Base-by-base conservation (phyloP, 2,797 vertebrate species). In the Hippocampus kuda region DNA sequence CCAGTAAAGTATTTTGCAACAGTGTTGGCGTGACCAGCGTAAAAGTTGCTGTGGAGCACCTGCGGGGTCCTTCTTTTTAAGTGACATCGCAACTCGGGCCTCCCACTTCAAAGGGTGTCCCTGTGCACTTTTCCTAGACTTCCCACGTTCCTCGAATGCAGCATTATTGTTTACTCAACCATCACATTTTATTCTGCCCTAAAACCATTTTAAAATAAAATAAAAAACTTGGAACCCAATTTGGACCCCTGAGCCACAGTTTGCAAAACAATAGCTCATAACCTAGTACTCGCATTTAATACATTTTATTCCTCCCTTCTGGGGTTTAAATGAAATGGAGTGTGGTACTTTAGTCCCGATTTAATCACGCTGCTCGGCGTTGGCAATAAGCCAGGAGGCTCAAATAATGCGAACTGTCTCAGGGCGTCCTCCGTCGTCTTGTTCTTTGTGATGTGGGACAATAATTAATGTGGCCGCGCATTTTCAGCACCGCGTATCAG, bases 381-480 rank as follows among this genome's bases (percentile, higher is more conserved):
- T 10, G 30, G 27, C 30, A 60, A 59, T 30, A 4, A 59, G 6
- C 12, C 16, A 34, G 15, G 8, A 60, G 59, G 59, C 59, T 60
- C 18, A 59, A 11, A 57, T 57, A 4, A 30, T 30, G 57, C 57
- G 9, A 59, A 38, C 59, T 30, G 34, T 60, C 27, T 60, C 59
- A 30, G 22, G 10, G 24, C n/a, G 54, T 10, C 54, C 54, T 57
- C 54, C 54, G 24, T 57, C 30, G 59, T 60, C 59, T 60, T 30
- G 59, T 34, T 60, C 59, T 60, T 60, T 60, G 59, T 60, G 59
- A 60, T 60, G 27, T 18, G 59, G 59, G 59, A 60, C 59, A 60
- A 60, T 60, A 60, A 60, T 60, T 18, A 60, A 60, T 60, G 30
- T 34, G 30, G 16, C 16, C 59, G 9, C 27, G 59, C 59, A 60